Conservation (phyloP, 2,797 vertebrate genomes). For the Sebastes melanostomus region DNA sequence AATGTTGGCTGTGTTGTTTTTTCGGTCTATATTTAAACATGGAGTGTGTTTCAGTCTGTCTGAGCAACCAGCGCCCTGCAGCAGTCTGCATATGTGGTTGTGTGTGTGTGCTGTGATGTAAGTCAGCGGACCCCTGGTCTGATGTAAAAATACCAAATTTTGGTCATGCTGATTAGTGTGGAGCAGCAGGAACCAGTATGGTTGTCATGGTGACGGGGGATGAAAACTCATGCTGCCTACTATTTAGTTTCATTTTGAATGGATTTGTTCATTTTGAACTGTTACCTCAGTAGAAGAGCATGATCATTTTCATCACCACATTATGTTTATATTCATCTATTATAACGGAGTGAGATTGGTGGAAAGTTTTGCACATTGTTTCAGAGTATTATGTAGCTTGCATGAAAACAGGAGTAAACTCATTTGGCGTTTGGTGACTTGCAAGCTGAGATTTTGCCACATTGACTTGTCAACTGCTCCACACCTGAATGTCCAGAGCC, state of each 20-base stretch:
- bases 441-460: neutral
- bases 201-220: slow-evolving; percentile 65
- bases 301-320: neutral
- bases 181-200: slow-evolving; percentile 26
- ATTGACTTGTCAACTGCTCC: neutral
- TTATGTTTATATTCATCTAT: neutral
- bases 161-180: slow-evolving; percentile 32
- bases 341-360: neutral
- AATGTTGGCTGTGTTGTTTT: slow-evolving; percentile 1
- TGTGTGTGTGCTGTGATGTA: neutral
- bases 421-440: neutral
- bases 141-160: slow-evolving; percentile 38
- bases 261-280: slow-evolving; percentile 11
- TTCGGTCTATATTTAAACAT: slow-evolving; percentile 50
- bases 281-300: neutral
- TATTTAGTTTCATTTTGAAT: slow-evolving; percentile 7
- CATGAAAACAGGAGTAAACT: neutral
- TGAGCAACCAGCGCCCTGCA: slow-evolving; percentile 24
- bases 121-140: slow-evolving; percentile 20
- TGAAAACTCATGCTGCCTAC: slow-evolving; percentile 33
- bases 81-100: slow-evolving; percentile 18
- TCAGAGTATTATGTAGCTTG: neutral
- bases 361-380: neutral
- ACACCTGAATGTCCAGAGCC: neutral
- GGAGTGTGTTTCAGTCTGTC: slow-evolving; percentile 31